These are phyloP conservation scores for Microdon myrmicae DNA, from an alignment of 2,888 invertebrate genomes.

Conservation along the genomic window DNA sequence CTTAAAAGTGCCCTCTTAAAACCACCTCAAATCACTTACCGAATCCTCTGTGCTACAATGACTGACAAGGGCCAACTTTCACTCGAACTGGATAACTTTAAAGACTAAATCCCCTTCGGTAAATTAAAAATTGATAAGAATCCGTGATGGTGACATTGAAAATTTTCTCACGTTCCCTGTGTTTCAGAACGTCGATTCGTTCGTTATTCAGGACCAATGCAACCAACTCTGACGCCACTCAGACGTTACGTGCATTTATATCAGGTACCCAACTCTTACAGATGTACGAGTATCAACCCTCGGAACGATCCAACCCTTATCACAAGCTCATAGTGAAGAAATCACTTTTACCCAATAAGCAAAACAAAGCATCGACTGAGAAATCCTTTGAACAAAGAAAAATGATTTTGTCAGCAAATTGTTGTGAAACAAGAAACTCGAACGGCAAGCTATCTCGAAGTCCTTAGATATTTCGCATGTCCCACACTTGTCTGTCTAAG, in stretches of 20 bases:
- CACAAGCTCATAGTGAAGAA: constrained; percentile 6
- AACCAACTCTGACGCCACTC: constrained; percentile 5
- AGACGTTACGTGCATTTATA: constrained; percentile 2
- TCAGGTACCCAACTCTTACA: not conserved
- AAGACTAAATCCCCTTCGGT: constrained; percentile 1
- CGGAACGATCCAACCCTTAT: constrained; percentile 17
- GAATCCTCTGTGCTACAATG: too few species aligned
- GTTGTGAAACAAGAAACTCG: constrained; percentile 9
- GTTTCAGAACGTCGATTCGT: constrained; percentile 17
- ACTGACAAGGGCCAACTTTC: too few species aligned
- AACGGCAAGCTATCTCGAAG: constrained; percentile 2
- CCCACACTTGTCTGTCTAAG: not conserved
- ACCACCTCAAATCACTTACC: too few species aligned
- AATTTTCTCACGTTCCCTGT: constrained; percentile 18
- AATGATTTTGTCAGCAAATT: constrained; percentile 21
- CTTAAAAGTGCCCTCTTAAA: too few species aligned
- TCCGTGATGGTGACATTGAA: constrained; percentile 9
- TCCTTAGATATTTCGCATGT: constrained; percentile 1
- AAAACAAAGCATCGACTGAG: not conserved
- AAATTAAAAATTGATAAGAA: constrained; percentile 29
- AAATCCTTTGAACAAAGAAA: constrained; percentile 1
- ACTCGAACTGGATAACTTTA: too few species aligned
- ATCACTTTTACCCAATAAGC: constrained; percentile 2
- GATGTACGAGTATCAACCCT: not conserved
- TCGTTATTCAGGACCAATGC: constrained; percentile 8